phyloP scores from a whole-genome alignment of 1,140 invertebrate species.

The Bombus terrestris region DNA sequence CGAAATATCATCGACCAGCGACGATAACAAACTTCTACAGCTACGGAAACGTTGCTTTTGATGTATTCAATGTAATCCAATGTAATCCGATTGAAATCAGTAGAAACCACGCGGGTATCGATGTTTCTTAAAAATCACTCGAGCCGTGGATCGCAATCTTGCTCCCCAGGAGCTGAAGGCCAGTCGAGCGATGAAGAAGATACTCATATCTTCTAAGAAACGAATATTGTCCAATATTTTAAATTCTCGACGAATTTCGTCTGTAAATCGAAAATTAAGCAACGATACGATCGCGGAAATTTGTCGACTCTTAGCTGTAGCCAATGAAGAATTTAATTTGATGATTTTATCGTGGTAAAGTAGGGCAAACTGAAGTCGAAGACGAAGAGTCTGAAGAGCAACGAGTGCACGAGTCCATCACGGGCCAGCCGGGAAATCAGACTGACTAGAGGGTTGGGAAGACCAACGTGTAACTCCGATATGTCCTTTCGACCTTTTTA shows the following conservation, averaged over 20 bases:
- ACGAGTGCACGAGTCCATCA: slow-evolving; percentile 32
- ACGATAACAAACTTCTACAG: background rate
- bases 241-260: background rate
- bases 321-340: background rate
- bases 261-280: slow-evolving; percentile 10
- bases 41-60: background rate
- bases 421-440: slow-evolving; percentile 64
- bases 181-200: slow-evolving; percentile 74
- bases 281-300: background rate
- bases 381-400: background rate
- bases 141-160: slow-evolving; percentile 66
- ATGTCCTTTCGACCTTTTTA: slow-evolving; percentile 66
- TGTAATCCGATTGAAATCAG: slow-evolving; percentile 32
- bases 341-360: background rate
- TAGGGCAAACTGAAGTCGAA: background rate
- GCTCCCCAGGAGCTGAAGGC: slow-evolving; percentile 62
- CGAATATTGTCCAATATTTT: background rate
- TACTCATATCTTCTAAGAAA: slow-evolving; percentile 64
- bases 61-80: background rate
- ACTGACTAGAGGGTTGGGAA: slow-evolving; percentile 35
- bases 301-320: too few species aligned
- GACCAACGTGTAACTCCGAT: background rate
- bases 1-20: slow-evolving; percentile 29
- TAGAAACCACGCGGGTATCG: slow-evolving; percentile 75
- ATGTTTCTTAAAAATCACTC: slow-evolving; percentile 69